These are phyloP conservation scores for Myrmecobius fasciatus DNA, from an alignment of 2,113 vertebrate genomes.

Conservation along the genomic window DNA sequence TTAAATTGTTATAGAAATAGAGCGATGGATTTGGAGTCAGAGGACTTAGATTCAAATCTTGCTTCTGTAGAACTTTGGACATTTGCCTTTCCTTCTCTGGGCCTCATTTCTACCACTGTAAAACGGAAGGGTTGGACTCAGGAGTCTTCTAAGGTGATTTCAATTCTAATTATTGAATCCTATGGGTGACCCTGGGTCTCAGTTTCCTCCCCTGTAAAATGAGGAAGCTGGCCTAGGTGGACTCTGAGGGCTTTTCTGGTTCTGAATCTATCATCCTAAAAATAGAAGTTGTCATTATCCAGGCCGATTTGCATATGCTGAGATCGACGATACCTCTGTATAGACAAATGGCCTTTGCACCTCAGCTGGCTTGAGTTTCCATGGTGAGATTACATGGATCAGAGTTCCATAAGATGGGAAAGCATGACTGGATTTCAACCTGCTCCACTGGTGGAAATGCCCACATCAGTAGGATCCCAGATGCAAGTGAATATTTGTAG, in stretches of 20 bases:
- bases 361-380: not conserved
- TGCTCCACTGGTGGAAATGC: not conserved
- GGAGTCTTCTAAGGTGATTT: not conserved
- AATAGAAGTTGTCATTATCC: not conserved
- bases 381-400: not conserved
- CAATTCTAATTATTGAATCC: not conserved
- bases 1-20: not conserved
- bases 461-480: not conserved
- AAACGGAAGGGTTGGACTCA: no score
- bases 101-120: not conserved
- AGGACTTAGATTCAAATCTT: not conserved
- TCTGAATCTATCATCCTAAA: no score
- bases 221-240: no score
- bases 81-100: no score
- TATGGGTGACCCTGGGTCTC: not conserved
- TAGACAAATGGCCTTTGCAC: not conserved
- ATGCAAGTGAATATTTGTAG: not conserved
- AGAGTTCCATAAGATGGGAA: not conserved
- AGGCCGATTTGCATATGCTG: not conserved
- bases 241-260: no score
- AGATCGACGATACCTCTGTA: not conserved
- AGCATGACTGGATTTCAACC: not conserved
- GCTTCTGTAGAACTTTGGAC: not conserved
- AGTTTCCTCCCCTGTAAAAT: not conserved
- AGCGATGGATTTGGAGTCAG: not conserved